Evolutionary conservation across 2,888 invertebrate genomes (phyloP).

Genomic region (Digitonthophagus gazella): DNA sequence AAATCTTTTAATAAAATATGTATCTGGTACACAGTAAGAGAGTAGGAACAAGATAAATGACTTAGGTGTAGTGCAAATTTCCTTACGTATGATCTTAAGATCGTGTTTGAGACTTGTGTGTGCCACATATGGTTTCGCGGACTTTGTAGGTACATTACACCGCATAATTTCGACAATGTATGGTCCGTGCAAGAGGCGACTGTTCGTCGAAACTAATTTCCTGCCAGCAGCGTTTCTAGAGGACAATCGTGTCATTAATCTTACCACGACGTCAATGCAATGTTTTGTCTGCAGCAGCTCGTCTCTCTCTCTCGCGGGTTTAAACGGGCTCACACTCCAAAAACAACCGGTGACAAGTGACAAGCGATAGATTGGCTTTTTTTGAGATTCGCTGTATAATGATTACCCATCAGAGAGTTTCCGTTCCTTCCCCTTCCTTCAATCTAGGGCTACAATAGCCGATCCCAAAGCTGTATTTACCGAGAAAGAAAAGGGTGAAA

Average conservation of each 20-base stretch:
- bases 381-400: constrained; percentile 39
- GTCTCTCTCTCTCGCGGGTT: constrained; percentile 34
- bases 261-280: constrained; percentile 46
- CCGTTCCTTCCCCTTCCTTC: constrained; percentile 18
- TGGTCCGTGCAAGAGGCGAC: constrained; percentile 31
- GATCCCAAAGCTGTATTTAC: constrained; percentile 20
- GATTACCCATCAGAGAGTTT: constrained; percentile 25
- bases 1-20: no score
- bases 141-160: constrained; percentile 13
- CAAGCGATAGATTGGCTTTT: constrained; percentile 49
- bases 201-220: constrained; percentile 40
- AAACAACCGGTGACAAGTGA: constrained; percentile 49
- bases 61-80: background rate
- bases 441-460: constrained; percentile 20
- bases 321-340: constrained; percentile 44
- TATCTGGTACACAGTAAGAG: no score
- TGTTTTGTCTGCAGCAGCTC: constrained; percentile 42
- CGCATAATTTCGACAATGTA: constrained; percentile 27
- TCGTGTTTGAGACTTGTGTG: background rate
- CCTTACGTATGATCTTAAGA: background rate
- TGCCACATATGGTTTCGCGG: background rate
- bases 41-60: background rate
- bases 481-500: constrained; percentile 16
- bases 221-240: constrained; percentile 39
- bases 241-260: constrained; percentile 49